A percentile compares a stretch with the other conserved stretches of the same genome.
Conservation (phyloP, 2,888 invertebrate genomes). For the Shargacucullia verbasci region DNA sequence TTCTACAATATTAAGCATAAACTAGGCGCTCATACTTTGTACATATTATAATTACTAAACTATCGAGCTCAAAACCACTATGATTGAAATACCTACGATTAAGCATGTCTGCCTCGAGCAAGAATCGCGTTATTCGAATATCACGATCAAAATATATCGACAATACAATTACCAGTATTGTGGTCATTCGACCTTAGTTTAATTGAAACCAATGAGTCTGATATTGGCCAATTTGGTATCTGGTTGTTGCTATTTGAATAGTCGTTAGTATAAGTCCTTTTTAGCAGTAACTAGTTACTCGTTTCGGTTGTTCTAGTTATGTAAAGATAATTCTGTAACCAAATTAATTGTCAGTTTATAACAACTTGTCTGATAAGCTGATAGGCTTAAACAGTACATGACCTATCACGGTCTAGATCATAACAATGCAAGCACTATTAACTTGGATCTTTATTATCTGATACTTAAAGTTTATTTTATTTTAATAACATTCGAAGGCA, state of each 20-base stretch:
- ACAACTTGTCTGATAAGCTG: conserved; percentile 20
- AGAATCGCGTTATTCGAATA: conserved; percentile 31
- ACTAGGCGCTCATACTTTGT: too few species aligned
- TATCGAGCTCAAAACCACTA: conserved; percentile 10
- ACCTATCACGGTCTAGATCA: conserved; percentile 8
- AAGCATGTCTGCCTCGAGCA: conserved; percentile 26
- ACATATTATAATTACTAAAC: conserved; percentile 13
- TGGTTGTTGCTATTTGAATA: conserved; percentile 8
- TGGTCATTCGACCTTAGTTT: conserved; percentile 44
- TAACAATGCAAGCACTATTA: conserved; percentile 10
- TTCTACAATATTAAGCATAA: too few species aligned
- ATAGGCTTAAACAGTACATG: conserved; percentile 11
- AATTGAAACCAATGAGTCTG: conserved; percentile 54
- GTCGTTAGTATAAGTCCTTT: conserved; percentile 14
- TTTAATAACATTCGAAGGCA: too few species aligned
- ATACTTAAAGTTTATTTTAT: too few species aligned
- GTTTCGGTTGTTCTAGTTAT: conserved; percentile 25
- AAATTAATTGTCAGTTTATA: conserved; percentile 36
- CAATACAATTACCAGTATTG: conserved; percentile 39
- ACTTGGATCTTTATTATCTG: neutral
- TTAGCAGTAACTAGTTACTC: conserved; percentile 18
- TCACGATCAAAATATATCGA: conserved; percentile 34
- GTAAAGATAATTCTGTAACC: conserved; percentile 26
- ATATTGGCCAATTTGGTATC: conserved; percentile 41
- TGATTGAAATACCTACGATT: conserved; percentile 32